A percentile compares a stretch with the other conserved stretches of the same genome.
Conservation (phyloP, 2,888 invertebrate genomes). For the Caenorhabditis sp. region DNA sequence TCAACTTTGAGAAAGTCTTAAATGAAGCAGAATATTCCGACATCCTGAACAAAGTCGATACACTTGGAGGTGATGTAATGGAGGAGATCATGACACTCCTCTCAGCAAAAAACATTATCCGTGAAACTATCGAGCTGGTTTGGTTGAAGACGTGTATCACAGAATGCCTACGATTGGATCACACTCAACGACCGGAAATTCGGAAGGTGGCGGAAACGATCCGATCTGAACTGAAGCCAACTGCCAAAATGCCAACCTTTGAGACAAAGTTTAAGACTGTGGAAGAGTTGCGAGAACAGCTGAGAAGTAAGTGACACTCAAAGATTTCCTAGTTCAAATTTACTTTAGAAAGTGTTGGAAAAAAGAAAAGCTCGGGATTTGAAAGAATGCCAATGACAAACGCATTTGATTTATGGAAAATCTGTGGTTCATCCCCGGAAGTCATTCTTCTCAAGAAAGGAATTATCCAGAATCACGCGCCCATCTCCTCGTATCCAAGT, state of each 20-base stretch:
- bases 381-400: slow-evolving; percentile 86
- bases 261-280: not conserved
- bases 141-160: slow-evolving; percentile 9
- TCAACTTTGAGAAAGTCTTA: slow-evolving; percentile 1
- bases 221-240: not conserved
- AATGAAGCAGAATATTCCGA: slow-evolving; percentile 29
- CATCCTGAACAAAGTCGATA: slow-evolving; percentile 27
- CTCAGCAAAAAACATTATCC: slow-evolving; percentile 4
- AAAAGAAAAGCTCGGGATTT: slow-evolving; percentile 2
- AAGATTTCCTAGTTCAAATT: not conserved
- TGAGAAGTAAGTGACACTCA: not conserved
- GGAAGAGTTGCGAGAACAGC: not conserved
- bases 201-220: not conserved
- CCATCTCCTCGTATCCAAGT: slow-evolving; percentile 85
- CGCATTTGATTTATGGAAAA: slow-evolving; percentile 95
- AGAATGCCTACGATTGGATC: slow-evolving; percentile 13
- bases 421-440: slow-evolving; percentile 87
- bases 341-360: not conserved
- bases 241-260: not conserved
- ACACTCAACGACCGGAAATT: not conserved
- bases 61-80: slow-evolving; percentile 4
- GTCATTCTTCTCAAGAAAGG: slow-evolving; percentile 93
- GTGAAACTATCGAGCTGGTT: not conserved
- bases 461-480: slow-evolving; percentile 90
- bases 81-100: slow-evolving; percentile 10